These are phyloP conservation scores for Zophobas morio DNA, from an alignment of 1,140 invertebrate species.

Conservation along the genomic window DNA sequence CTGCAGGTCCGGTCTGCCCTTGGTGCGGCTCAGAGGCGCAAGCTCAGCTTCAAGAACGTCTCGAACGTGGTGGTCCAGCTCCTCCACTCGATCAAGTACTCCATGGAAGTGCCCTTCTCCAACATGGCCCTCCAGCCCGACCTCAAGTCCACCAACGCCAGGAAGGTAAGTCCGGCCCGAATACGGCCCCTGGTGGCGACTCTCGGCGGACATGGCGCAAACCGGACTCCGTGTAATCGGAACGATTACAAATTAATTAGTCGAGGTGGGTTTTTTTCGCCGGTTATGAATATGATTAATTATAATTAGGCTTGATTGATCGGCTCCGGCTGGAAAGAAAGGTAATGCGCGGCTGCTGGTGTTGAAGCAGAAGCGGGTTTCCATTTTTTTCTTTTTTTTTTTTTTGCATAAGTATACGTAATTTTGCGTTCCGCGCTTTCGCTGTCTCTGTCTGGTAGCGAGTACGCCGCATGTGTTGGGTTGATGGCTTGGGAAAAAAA, in stretches of 20 bases:
- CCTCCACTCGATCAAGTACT: slow-evolving; percentile 92
- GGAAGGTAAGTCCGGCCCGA: slow-evolving; percentile 71
- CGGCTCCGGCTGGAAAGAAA: neutral
- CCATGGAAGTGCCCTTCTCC: slow-evolving; percentile 92
- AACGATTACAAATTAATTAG: slow-evolving; percentile 5
- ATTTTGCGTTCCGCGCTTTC: no score
- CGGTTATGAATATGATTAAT: slow-evolving; percentile 3
- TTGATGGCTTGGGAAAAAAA: no score
- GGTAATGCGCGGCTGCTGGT: no score
- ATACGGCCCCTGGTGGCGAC: neutral
- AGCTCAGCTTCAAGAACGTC: slow-evolving; percentile 92
- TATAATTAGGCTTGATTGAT: slow-evolving; percentile 1
- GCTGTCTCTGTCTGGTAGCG: no score
- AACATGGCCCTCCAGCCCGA: slow-evolving; percentile 85
- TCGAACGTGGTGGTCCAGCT: slow-evolving; percentile 92
- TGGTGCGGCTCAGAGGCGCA: slow-evolving; percentile 79
- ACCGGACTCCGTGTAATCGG: neutral
- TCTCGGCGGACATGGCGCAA: slow-evolving; percentile 7
- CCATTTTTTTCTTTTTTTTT: no score
- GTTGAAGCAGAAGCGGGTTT: no score
- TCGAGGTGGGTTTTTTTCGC: neutral
- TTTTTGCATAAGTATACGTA: no score
- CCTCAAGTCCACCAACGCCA: slow-evolving; percentile 74
- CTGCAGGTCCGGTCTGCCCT: slow-evolving; percentile 78
- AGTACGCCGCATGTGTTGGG: no score